Evolutionary conservation across 2,888 invertebrate species (phyloP).

Genomic region (Xestoiulus laeticollis): DNA sequence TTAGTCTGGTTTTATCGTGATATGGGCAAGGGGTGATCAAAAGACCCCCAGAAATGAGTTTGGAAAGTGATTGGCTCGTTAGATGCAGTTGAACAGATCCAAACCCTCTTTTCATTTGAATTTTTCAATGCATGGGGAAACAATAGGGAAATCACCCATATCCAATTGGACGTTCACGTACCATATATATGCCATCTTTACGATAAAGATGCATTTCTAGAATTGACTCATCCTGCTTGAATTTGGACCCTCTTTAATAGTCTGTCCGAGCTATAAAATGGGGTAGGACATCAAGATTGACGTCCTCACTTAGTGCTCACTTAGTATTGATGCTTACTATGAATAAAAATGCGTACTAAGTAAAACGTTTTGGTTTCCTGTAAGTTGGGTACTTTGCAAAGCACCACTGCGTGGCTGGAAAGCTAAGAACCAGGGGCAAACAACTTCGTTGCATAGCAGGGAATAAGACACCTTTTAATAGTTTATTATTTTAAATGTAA

Average conservation of each 20-base stretch:
- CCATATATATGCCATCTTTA: no score
- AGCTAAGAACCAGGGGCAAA: no score
- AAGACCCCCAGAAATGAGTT: background rate
- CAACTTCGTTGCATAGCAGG: no score
- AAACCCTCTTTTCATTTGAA: background rate
- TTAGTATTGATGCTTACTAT: no score
- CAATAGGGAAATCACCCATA: background rate
- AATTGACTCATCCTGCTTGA: background rate
- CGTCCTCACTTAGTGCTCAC: no score
- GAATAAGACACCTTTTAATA: no score
- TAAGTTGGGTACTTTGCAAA: no score
- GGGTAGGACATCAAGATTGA: background rate
- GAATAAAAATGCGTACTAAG: no score
- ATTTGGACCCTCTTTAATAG: background rate
- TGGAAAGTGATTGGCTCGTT: slow-evolving; percentile 9
- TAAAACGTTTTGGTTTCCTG: no score
- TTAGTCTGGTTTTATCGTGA: slow-evolving; percentile 9
- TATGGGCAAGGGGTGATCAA: background rate
- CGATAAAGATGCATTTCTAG: background rate
- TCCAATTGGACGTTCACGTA: slow-evolving; percentile 9
- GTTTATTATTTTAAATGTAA: no score
- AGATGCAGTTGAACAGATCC: background rate
- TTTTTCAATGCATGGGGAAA: background rate
- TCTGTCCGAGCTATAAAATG: background rate
- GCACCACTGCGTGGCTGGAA: no score